A percentile compares a stretch with the other conserved stretches of the same genome.
Conservation (phyloP, 1,140 invertebrate species). For the Drosophila kanapiae region DNA sequence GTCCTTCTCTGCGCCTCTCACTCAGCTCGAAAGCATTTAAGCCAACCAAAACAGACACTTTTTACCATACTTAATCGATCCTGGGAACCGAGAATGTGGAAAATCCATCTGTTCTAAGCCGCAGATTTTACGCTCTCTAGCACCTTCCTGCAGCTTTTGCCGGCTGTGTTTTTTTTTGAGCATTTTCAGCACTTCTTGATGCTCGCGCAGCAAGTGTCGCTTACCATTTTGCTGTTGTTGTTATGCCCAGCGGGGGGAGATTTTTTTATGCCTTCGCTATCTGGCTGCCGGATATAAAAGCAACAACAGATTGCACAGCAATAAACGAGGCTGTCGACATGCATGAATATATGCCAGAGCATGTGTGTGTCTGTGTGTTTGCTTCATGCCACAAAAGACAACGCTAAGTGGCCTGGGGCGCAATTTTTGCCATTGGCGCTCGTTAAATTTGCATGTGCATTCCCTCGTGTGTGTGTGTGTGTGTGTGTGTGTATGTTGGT, state of each 20-base stretch:
- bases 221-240: conserved; percentile 46
- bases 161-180: conserved; percentile 11
- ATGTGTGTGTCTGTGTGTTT: conserved; percentile 13
- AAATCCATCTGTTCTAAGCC: conserved; percentile 23
- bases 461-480: conserved; percentile 1
- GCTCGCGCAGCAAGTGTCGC: conserved; percentile 41
- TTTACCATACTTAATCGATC: conserved; percentile 31
- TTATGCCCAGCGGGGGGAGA: conserved; percentile 26
- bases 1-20: conserved; percentile 20
- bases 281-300: conserved; percentile 61
- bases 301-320: conserved; percentile 63
- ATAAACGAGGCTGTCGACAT: conserved; percentile 50
- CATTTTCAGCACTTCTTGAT: conserved; percentile 31
- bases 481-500: conserved; percentile 10
- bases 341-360: conserved; percentile 25
- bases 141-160: conserved; percentile 4
- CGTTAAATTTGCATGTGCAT: conserved; percentile 79
- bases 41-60: neutral
- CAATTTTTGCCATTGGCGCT: conserved; percentile 75
- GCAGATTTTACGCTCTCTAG: conserved; percentile 25
- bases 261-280: conserved; percentile 62
- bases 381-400: conserved; percentile 66
- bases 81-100: neutral
- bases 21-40: conserved; percentile 1
- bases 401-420: conserved; percentile 73